These are phyloP conservation scores for Pocillopora meandrina DNA, from an alignment of 92 coral and sea anemone species.

Conservation along the genomic window DNA sequence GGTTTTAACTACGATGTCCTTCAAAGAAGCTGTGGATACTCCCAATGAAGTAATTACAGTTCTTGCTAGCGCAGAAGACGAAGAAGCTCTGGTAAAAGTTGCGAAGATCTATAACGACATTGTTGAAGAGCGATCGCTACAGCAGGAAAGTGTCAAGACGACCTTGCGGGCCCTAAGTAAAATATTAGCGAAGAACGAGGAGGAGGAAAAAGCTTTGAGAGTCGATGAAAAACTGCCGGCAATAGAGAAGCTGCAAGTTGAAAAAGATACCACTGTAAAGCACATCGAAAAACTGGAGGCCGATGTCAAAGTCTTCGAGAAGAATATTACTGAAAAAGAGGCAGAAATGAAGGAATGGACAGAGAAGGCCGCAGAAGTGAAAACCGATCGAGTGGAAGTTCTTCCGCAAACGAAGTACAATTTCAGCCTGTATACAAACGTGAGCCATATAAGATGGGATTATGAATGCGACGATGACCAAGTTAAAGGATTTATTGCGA, in stretches of 20 bases:
- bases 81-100: slow-evolving; percentile 59
- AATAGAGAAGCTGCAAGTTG: slow-evolving; percentile 54
- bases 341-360: slow-evolving; percentile 44
- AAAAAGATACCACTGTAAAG: slow-evolving; percentile 47
- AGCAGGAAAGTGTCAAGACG: slow-evolving; percentile 51
- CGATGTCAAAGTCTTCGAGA: slow-evolving; percentile 62
- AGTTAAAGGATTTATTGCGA: slow-evolving; percentile 90
- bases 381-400: slow-evolving; percentile 64
- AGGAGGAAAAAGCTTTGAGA: slow-evolving; percentile 20
- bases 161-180: slow-evolving; percentile 57
- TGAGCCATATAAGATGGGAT: slow-evolving; percentile 96
- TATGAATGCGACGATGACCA: slow-evolving; percentile 81
- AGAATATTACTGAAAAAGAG: slow-evolving; percentile 60
- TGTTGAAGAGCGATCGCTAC: slow-evolving; percentile 26
- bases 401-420: slow-evolving; percentile 90
- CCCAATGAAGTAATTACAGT: slow-evolving; percentile 72
- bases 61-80: slow-evolving; percentile 87
- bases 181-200: slow-evolving; percentile 33
- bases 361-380: slow-evolving; percentile 50
- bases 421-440: slow-evolving; percentile 88
- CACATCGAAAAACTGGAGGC: slow-evolving; percentile 75
- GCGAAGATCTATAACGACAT: slow-evolving; percentile 23
- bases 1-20: slow-evolving; percentile 30
- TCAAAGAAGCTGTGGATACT: slow-evolving; percentile 46
- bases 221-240: slow-evolving; percentile 40